Conservation (phyloP, 2,797 vertebrate genomes). For the Epinephelus awoara region DNA sequence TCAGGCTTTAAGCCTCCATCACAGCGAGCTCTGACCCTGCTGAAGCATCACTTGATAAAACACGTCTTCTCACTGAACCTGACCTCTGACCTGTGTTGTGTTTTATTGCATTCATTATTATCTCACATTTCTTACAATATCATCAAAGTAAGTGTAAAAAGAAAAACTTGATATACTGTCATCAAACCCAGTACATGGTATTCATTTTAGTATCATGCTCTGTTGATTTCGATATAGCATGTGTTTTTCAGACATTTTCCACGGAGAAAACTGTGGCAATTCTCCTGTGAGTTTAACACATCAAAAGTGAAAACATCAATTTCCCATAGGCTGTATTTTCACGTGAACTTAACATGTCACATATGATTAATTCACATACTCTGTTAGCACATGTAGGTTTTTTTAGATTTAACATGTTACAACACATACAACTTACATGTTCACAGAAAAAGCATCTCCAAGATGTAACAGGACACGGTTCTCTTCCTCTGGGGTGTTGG, state of each 20-base stretch:
- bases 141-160: not conserved
- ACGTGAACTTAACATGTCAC: not conserved
- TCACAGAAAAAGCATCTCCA: not conserved
- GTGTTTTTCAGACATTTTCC: not conserved
- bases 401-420: too few relatives aligned
- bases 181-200: not conserved
- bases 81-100: conserved; percentile 9
- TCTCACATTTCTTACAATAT: not conserved
- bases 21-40: conserved; percentile 13
- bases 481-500: not conserved
- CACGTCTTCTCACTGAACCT: not conserved
- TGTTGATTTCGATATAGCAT: not conserved
- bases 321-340: not conserved
- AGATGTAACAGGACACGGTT: not conserved
- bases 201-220: not conserved
- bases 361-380: not conserved
- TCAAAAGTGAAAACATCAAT: not conserved
- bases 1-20: conserved; percentile 34
- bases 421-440: not conserved
- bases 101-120: not conserved
- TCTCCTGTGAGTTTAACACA: not conserved
- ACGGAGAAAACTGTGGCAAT: not conserved
- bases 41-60: not conserved
- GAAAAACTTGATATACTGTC: not conserved
- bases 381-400: not conserved